Base-by-base conservation (phyloP, 1,140 invertebrate genomes). In the Trachymyrmex septentrionalis region DNA sequence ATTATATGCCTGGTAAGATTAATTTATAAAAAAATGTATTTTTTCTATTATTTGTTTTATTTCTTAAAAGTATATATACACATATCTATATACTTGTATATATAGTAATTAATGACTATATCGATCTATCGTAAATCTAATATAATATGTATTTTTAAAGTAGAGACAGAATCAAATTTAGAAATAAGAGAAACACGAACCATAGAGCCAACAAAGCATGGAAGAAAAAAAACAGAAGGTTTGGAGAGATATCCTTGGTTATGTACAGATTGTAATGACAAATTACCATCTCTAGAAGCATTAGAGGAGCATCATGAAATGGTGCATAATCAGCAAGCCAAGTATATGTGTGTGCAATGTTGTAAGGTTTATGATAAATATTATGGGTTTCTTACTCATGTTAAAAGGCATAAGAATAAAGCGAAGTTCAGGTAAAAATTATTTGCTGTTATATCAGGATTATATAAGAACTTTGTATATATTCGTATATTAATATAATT, bases 351-450 rank as follows among this genome's bases (percentile, higher is more conserved):
- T 90, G 95, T 95, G 27, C 95, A 96, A 87, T 96, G 96, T 85
- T 95, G 95, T 53, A 96, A 96, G 94, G 95, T 96, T 19, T 96
- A 96, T 86, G 95, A 95, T 71, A 96, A 96, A 88, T 96, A 96
- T 92, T 95, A 95, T 87, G 96, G 96, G 44, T 96, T 96, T 87
- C 91, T 96, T n/a, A 95, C 95, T 1, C 96, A 96, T 87, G 95
- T 96, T 0, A 96, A 95, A 87, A 92, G 95, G 55, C 96, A 96
- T 89, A 94, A 95, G 86, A 94, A 94, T 38, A 95, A 95, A 77
- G 93, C 96, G 19, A 96, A 96, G 90, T 96, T 95, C 76, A 96
- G 93, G 95, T 96, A 92, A 91, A 72, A 66, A 71, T 73, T 1
- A 66, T 72, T 78, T 77, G 6, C n/a, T 48, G 0, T 67, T 67